Evolutionary conservation across 2,797 vertebrate species (phyloP).

Genomic region (Hoplostethus atlanticus): DNA sequence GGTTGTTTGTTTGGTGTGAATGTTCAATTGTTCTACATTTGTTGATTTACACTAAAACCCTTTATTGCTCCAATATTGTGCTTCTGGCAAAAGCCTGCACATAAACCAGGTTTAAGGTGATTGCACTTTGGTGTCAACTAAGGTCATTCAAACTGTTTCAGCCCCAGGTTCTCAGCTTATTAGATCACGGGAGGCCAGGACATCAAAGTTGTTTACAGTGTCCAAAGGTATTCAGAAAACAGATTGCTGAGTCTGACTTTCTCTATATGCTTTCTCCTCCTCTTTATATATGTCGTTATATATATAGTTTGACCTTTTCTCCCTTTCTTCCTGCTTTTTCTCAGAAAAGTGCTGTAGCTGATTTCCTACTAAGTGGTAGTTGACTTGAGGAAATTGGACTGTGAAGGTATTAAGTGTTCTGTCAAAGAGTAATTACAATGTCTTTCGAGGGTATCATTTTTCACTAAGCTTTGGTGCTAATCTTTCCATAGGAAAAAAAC

Average conservation of each 20-base stretch:
- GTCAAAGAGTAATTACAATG: conserved; percentile 64
- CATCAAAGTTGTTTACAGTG: conserved; percentile 13
- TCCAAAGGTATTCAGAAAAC: conserved; percentile 20
- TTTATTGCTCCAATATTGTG: background rate
- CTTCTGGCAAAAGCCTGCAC: background rate
- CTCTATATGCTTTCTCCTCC: conserved; percentile 22
- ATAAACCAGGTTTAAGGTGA: conserved; percentile 34
- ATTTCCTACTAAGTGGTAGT: conserved; percentile 39
- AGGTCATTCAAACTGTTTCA: conserved; percentile 44
- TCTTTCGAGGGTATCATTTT: conserved; percentile 57
- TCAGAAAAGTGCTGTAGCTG: conserved; percentile 25
- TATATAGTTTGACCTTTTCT: too few relatives aligned
- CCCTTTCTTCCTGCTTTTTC: background rate
- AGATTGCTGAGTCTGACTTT: conserved; percentile 40
- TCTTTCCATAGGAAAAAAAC: conserved; percentile 32
- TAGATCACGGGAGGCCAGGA: background rate
- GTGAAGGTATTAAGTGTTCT: conserved; percentile 63
- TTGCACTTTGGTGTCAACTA: conserved; percentile 59
- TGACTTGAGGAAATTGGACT: conserved; percentile 53
- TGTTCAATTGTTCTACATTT: background rate
- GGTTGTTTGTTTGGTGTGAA: background rate
- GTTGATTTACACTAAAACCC: background rate
- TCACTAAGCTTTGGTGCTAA: conserved; percentile 45
- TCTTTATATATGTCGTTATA: background rate
- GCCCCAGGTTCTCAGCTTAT: background rate